These are phyloP conservation scores for Barbus barbus DNA, from an alignment of 2,113 vertebrate genomes.

Conservation along the genomic window DNA sequence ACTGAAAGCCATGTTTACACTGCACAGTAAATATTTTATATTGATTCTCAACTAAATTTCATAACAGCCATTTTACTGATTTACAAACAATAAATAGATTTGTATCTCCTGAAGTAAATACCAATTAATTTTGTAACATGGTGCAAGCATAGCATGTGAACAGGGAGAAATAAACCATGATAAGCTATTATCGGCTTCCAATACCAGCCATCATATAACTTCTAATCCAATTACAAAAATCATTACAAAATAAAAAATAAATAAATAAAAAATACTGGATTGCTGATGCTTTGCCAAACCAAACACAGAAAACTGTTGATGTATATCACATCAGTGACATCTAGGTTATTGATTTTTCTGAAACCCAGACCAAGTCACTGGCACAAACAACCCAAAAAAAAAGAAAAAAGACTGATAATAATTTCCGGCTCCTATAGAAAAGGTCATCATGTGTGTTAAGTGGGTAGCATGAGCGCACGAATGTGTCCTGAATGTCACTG, in stretches of 20 bases:
- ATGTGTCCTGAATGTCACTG: constrained; percentile 21
- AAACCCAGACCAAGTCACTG: neutral
- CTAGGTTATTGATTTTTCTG: neutral
- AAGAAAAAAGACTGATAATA: neutral
- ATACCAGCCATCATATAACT: neutral
- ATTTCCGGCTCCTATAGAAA: neutral
- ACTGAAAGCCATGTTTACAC: neutral
- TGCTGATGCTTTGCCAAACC: neutral
- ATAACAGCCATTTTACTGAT: too few relatives aligned
- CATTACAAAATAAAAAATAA: too few relatives aligned
- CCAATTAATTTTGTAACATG: neutral
- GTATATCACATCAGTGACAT: neutral
- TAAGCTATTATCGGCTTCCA: too few relatives aligned
- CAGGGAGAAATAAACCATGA: neutral
- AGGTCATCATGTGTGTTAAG: constrained; percentile 16
- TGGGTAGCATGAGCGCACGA: neutral
- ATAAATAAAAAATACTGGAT: too few relatives aligned
- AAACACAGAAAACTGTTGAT: neutral
- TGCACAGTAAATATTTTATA: neutral
- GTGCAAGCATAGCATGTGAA: neutral
- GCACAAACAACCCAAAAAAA: neutral
- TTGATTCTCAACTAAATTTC: neutral
- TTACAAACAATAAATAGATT: neutral
- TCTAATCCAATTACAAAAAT: neutral
- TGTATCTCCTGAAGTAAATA: neutral